phyloP scores from a whole-genome alignment of 30 jellyfish, hydroid and myxozoan species.

The Hydractinia echinata region DNA sequence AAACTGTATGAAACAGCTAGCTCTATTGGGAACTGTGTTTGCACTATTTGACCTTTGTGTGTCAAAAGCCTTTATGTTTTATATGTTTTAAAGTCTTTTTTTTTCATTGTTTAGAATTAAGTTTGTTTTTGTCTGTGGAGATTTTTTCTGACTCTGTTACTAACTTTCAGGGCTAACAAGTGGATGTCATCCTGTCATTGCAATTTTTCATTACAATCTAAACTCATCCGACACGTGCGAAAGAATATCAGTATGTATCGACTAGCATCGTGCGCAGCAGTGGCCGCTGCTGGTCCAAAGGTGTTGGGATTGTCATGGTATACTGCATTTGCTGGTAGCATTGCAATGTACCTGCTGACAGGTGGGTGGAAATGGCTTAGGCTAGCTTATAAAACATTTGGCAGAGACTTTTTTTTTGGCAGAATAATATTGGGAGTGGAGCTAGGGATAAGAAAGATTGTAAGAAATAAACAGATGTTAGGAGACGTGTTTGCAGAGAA shows the following conservation, averaged over 20 bases:
- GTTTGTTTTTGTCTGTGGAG: no score
- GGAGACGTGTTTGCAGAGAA: slow-evolving; percentile 50
- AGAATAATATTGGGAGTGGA: slow-evolving; percentile 15
- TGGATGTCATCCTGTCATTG: slow-evolving; percentile 31
- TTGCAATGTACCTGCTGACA: slow-evolving; percentile 32
- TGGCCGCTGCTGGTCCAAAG: slow-evolving; percentile 10
- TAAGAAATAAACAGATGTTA: slow-evolving; percentile 33
- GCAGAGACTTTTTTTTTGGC: slow-evolving; percentile 28
- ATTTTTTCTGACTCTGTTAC: no score
- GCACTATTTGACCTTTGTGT: no score
- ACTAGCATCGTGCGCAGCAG: slow-evolving; percentile 11
- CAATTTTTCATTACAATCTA: slow-evolving; percentile 9
- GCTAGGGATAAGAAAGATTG: slow-evolving; percentile 23
- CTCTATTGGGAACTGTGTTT: no score
- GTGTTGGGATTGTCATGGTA: slow-evolving; percentile 13
- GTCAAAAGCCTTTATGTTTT: no score
- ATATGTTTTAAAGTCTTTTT: no score
- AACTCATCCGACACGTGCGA: slow-evolving; percentile 21
- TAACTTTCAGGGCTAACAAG: not conserved
- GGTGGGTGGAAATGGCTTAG: slow-evolving; percentile 47
- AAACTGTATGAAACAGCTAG: no score
- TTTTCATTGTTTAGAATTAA: no score
- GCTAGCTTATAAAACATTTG: slow-evolving; percentile 39
- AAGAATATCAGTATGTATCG: slow-evolving; percentile 23
- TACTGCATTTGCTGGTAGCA: slow-evolving; percentile 28